phyloP scores from a whole-genome alignment of 2,888 invertebrate species.

The Orchestes rusci region DNA sequence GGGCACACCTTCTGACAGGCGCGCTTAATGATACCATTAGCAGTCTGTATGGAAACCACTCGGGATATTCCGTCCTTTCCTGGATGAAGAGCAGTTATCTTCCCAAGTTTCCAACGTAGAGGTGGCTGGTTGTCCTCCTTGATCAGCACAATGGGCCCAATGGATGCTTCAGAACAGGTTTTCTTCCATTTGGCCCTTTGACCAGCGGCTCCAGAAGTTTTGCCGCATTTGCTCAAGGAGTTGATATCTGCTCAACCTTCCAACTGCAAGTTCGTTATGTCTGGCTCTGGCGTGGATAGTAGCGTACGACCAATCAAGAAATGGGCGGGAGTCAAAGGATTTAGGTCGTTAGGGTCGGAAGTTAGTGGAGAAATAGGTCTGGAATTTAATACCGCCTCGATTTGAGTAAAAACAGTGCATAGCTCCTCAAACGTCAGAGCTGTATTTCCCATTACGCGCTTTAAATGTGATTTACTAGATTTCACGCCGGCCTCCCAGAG shows the following conservation, averaged over 20 bases:
- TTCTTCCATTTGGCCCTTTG: conserved; percentile 4
- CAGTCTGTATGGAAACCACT: too few species aligned
- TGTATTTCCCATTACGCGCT: background rate
- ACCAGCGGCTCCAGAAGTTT: too few species aligned
- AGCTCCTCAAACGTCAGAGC: background rate
- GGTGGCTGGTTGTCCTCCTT: too few species aligned
- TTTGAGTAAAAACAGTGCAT: background rate
- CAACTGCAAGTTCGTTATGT: conserved; percentile 8
- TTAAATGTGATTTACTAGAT: background rate
- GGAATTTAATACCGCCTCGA: background rate
- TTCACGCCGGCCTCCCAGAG: conserved; percentile 1
- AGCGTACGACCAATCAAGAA: conserved; percentile 31
- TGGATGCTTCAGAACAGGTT: background rate
- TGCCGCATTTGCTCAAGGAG: conserved; percentile 6
- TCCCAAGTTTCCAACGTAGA: too few species aligned
- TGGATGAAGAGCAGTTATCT: too few species aligned
- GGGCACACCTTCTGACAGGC: too few species aligned
- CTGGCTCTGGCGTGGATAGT: conserved; percentile 28
- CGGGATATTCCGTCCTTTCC: too few species aligned
- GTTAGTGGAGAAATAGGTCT: conserved; percentile 11
- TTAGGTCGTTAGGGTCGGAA: conserved; percentile 26
- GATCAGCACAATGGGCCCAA: too few species aligned
- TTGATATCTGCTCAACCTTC: conserved; percentile 6
- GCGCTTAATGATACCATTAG: too few species aligned
- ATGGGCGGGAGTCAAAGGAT: too few species aligned